phyloP scores from a whole-genome alignment of 53 echinoderm and acorn worm species.

The Luidia sarsii region DNA sequence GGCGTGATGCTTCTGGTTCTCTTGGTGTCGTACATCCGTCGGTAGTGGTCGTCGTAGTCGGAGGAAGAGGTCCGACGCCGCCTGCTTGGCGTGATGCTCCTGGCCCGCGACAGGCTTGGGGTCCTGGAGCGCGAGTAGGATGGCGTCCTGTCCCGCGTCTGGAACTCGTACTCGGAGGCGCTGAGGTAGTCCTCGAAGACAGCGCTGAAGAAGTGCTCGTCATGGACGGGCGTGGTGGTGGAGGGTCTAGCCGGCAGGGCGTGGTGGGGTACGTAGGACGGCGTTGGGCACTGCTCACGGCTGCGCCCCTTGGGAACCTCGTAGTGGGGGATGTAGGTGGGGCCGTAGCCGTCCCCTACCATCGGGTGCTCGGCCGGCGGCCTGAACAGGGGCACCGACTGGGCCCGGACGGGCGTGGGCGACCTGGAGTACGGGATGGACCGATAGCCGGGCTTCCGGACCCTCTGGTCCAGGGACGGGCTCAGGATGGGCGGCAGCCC shows the following conservation, averaged over 20 bases:
- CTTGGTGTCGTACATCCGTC: conserved; percentile 16
- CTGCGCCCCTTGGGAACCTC: conserved; percentile 22
- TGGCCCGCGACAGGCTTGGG: conserved; percentile 25
- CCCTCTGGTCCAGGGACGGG: conserved; percentile 2
- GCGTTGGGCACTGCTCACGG: background rate
- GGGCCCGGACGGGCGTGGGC: conserved; percentile 31
- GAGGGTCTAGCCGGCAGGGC: conserved; percentile 1
- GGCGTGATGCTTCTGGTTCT: conserved; percentile 28
- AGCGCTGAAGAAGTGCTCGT: conserved; percentile 37
- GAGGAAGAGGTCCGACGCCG: conserved; percentile 37
- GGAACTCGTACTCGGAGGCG: conserved; percentile 34
- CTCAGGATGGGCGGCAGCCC: conserved; percentile 55
- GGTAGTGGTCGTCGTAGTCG: conserved; percentile 36
- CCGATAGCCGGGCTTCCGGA: conserved; percentile 27
- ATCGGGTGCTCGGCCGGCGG: background rate
- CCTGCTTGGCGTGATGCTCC: conserved; percentile 36
- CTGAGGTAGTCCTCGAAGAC: conserved; percentile 41
- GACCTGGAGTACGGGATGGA: conserved; percentile 32
- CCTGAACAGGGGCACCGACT: conserved; percentile 32
- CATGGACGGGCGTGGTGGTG: conserved; percentile 27
- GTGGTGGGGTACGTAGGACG: conserved; percentile 44
- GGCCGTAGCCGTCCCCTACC: conserved; percentile 28
- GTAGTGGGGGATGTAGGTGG: conserved; percentile 47
- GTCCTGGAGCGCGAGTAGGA: conserved; percentile 41
- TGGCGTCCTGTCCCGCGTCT: conserved; percentile 39